A percentile compares a stretch with the other conserved stretches of the same genome.
phyloP scores from a whole-genome alignment of 23 tunicate genomes.

The Clavelina lepadiformis region DNA sequence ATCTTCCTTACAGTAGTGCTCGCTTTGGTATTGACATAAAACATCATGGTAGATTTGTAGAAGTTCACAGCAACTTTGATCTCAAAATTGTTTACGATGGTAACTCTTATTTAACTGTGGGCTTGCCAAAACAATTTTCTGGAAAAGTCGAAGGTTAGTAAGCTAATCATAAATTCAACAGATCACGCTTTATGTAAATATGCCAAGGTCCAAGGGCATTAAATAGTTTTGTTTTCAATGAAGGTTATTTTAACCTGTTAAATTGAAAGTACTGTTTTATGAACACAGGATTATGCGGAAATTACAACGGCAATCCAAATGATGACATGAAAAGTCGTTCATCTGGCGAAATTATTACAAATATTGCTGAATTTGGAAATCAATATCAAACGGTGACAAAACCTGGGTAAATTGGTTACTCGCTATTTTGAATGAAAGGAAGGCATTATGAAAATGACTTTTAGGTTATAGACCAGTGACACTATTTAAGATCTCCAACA shows the following conservation, averaged over 20 bases:
- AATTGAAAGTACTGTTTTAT: constrained; percentile 2
- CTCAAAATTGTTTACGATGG: constrained; percentile 50
- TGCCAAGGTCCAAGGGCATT: background rate
- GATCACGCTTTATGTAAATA: too few relatives aligned
- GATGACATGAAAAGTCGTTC: constrained; percentile 42
- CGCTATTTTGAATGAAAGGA: too few relatives aligned
- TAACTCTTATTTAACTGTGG: constrained; percentile 24
- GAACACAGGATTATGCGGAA: constrained; percentile 59
- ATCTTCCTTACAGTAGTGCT: constrained; percentile 42
- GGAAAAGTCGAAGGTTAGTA: constrained; percentile 41
- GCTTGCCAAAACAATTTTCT: constrained; percentile 18
- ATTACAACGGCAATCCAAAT: constrained; percentile 43
- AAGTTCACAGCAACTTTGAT: constrained; percentile 15
- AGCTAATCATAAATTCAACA: too few relatives aligned
- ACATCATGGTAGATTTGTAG: constrained; percentile 50
- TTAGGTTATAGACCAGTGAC: too few relatives aligned
- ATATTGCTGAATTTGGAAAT: constrained; percentile 41
- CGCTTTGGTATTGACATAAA: constrained; percentile 23
- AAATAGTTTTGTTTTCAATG: background rate
- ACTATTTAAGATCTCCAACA: too few relatives aligned
- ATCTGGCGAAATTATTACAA: constrained; percentile 10
- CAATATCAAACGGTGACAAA: constrained; percentile 33
- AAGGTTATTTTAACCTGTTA: background rate
- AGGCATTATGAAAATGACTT: too few relatives aligned
- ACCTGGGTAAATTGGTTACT: constrained; percentile 30